Base-by-base conservation (phyloP, 2,888 invertebrate genomes). In the Antitype chi region DNA sequence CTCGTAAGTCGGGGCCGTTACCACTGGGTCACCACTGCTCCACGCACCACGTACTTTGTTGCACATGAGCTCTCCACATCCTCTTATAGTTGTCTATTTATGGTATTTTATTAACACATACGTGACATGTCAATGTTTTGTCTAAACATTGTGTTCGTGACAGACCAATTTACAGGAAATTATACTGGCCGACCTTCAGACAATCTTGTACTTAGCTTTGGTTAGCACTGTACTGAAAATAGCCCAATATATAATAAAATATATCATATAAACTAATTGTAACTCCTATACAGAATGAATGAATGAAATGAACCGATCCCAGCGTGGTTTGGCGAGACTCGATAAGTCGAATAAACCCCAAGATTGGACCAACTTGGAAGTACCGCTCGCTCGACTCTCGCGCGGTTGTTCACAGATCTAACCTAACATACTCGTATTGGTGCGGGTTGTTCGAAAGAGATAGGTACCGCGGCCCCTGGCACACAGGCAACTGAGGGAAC, bases 101-200 rank as follows among this genome's bases (percentile, higher is more conserved):
- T 81, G 84, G 84, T 84, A 75, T 76, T 84, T 80, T 76, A 82
- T 89, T 90, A 90, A 80, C 86, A 85, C 76, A 70, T 83, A 74
- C 52, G 77, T 81, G 77, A 75, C 67, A 87, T 73, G 75, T 81
- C 67, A 74, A 83, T 84, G 79, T 86, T 78, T 83, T 87, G 78
- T 83, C 38, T 66, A 75, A 82, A 81, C 82, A 84, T 74, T 71
- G 71, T 70, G 74, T 59, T 91, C 93, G 92, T 93, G 93, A 92
- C 90, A 76, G 74, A 76, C 73, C 78, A 90, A 91, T 93, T 93
- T 76, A 87, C 89, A 82, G 71, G 78, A 85, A 84, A 87, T 88
- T 70, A 84, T 83, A 68, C 69, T 11, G 32, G 9, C 15, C 67
- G 85, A 85, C 90, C 91, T 90, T 89, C 82, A 23, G 55, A 67